Evolutionary conservation across 92 coral and sea anemone genomes (phyloP), one percentile per base, ranked within the genome.

Genomic region (Zoanthus sansibaricus): DNA sequence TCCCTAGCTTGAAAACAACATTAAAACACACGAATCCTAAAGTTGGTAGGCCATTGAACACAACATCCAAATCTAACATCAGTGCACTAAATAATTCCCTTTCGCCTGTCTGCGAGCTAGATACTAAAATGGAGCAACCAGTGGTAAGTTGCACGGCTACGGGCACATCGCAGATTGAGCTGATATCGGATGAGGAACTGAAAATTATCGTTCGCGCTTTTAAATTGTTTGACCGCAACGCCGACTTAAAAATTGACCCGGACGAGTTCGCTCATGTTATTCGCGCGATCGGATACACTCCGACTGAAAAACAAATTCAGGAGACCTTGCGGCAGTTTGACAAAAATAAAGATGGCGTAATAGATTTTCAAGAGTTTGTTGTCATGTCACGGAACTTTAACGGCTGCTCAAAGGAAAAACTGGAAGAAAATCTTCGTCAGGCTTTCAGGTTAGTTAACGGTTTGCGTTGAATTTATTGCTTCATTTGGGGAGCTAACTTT

Each of bases 341-440:
- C 79, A 91, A 82, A 70, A 94, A 94, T 47, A 83, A 83, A 58
- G 98, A 94, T 56, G 98, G 98, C 0, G 98, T 89, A 52, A 94
- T 94, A 68, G 98, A 94, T 71, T 94, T 94, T 21, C 93, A 93
- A 31, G 98, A 94, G 84, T 94, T 94, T 74, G 93, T 94, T 61
- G 46, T 88, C 66, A 94, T 94, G 98, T 92, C 98, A 37, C 78
- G 89, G 17, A 82, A 93, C 79, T 91, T 94, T 67, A 87, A 90
- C 37, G 98, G 95, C 15, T 90, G 98, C 59, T 64, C 92, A 30
- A 90, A 82, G 25, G 91, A 93, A 15, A 92, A 89, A 61, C 91
- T 91, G 20, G 98, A 94, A 75, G 93, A 94, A 33, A 93, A 89
- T 51, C 86, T 94, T 44, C 86, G 98, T 25, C 91, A 94, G 59